Percentiles rank a stretch among this genome's conserved stretches.
phyloP scores from a whole-genome alignment of 2,888 invertebrate species.

The Cephonodes hylas region DNA sequence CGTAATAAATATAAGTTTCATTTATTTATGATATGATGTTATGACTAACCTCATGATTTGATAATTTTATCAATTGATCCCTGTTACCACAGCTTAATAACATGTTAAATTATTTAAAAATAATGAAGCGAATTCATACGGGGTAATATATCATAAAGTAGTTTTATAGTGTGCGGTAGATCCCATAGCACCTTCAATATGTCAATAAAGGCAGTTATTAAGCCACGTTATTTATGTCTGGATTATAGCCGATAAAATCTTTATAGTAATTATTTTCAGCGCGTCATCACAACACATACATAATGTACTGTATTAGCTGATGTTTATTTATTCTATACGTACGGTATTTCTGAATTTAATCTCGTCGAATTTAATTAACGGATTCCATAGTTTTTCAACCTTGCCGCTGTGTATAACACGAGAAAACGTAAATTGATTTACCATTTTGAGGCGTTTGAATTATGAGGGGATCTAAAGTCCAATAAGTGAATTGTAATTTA shows the following conservation, averaged over 20 bases:
- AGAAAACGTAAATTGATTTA: not conserved
- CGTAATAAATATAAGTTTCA: not conserved
- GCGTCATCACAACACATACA: not conserved
- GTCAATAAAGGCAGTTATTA: not conserved
- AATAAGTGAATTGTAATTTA: not conserved
- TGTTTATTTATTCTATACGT: not conserved
- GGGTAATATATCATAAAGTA: too few relatives aligned
- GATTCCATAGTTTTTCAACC: not conserved
- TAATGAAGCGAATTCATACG: not conserved
- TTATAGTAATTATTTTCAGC: not conserved
- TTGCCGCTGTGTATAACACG: not conserved
- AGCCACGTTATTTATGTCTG: not conserved
- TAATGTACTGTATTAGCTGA: too few relatives aligned
- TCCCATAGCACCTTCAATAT: not conserved
- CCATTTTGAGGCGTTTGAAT: not conserved
- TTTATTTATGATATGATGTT: not conserved
- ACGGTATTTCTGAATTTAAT: not conserved
- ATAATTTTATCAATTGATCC: not conserved
- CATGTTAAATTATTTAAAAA: not conserved
- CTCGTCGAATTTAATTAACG: not conserved
- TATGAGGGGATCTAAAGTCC: not conserved
- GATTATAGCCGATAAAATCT: not conserved
- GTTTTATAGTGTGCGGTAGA: not conserved
- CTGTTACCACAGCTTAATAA: not conserved
- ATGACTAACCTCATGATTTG: not conserved